These are phyloP conservation scores for Amaurobius ferox DNA, from an alignment of 2,888 invertebrate genomes.

Conservation along the genomic window DNA sequence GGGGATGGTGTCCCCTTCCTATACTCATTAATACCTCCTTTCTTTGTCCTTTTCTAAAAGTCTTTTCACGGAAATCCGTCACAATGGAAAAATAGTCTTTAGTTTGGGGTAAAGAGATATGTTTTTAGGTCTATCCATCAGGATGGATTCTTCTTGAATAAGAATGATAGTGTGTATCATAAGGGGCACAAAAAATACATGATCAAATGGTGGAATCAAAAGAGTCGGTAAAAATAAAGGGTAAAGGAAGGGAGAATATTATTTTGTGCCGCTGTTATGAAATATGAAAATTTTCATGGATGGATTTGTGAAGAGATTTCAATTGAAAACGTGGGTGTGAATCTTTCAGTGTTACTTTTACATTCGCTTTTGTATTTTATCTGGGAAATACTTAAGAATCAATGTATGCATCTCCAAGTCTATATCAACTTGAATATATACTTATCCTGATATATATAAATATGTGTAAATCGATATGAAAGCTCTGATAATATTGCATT, in stretches of 20 bases:
- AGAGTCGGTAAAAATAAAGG: background rate
- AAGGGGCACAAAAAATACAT: background rate
- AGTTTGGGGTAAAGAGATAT: constrained; percentile 17
- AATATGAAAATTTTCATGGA: background rate
- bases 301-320: background rate
- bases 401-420: too few relatives aligned
- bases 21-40: constrained; percentile 56
- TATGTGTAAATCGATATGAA: too few relatives aligned
- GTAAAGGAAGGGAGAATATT: background rate
- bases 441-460: too few relatives aligned
- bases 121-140: constrained; percentile 50
- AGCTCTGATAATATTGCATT: too few relatives aligned
- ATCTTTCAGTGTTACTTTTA: background rate
- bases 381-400: too few relatives aligned
- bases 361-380: too few relatives aligned
- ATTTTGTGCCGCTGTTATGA: background rate
- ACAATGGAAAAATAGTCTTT: constrained; percentile 53
- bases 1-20: constrained; percentile 29
- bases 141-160: constrained; percentile 18
- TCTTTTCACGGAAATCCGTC: constrained; percentile 52
- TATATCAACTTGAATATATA: too few relatives aligned
- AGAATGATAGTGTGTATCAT: background rate
- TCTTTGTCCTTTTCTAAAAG: constrained; percentile 46
- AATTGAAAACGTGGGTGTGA: background rate
- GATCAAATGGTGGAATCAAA: background rate